Evolutionary conservation across 2,797 vertebrate species (phyloP).

Genomic region (Lepilemur septentrionalis): DNA sequence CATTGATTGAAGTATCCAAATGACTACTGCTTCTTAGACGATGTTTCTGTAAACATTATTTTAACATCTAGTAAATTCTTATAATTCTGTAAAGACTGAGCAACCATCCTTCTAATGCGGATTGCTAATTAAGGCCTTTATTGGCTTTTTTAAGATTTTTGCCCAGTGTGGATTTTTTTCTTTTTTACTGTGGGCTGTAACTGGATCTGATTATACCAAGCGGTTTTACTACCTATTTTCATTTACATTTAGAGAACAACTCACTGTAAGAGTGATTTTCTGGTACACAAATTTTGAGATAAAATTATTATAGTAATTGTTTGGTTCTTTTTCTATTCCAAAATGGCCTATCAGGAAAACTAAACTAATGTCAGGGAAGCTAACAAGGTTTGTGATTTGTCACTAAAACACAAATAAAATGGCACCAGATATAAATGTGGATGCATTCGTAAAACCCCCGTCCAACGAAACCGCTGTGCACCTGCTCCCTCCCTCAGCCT

Average conservation of each 20-base stretch:
- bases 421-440: not conserved
- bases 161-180: not conserved
- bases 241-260: slow-evolving; percentile 70
- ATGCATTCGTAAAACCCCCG: not conserved
- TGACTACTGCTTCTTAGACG: not conserved
- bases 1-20: not conserved
- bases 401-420: slow-evolving; percentile 33
- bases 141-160: not conserved
- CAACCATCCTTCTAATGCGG: not conserved
- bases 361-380: slow-evolving; percentile 52
- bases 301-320: slow-evolving; percentile 75
- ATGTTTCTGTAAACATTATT: not conserved
- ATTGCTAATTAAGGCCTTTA: not conserved
- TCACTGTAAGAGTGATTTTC: slow-evolving; percentile 82
- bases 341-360: slow-evolving; percentile 68
- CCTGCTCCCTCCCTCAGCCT: not conserved
- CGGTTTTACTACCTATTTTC: slow-evolving; percentile 64
- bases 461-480: not conserved
- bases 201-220: slow-evolving; percentile 12
- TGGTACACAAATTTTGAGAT: slow-evolving; percentile 81
- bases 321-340: slow-evolving; percentile 59
- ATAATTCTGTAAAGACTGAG: not conserved
- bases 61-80: not conserved
- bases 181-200: not conserved
- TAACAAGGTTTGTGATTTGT: slow-evolving; percentile 70